Evolutionary conservation across 1,140 invertebrate species (phyloP), one percentile per base, ranked within the genome.

Genomic region (Phenacoccus solenopsis): DNA sequence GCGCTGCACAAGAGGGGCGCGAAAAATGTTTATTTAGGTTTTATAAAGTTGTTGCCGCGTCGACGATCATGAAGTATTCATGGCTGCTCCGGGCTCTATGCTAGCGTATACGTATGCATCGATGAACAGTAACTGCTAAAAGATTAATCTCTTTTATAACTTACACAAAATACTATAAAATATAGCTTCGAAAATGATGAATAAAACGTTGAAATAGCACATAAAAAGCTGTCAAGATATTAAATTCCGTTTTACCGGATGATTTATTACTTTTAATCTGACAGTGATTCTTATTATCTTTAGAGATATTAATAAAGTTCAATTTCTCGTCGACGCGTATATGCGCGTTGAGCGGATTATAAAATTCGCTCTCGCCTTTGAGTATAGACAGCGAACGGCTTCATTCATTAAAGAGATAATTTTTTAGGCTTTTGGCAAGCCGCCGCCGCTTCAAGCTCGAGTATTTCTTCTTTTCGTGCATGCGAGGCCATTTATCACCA

Each of bases 211-310:
- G 59, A 16, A 64, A 64, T 25, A 64, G 25, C 25, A 64, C 59
- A 64, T 64, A 64, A 64, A 64, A 64, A 25, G 59, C 59, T 27
- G 59, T 64, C 59, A 64, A 64, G 59, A 64, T 64, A 64, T 64
- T 64, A 64, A 64, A 64, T 64, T 64, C 59, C 59, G 16, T 24
- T 64, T 64, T 64, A 27, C 22, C n/a, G n/a, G 59, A 64, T 64
- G 59, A 64, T 64, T 64, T 64, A 64, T 64, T 25, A 64, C 59
- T 24, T 64, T 64, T 64, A 64, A 64, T 64, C 59, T 64, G 59
- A 64, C 59, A 64, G 59, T 64, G 59, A 64, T 64, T 64, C 59
- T 64, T 64, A 64, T 64, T 64, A 64, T 64, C 59, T 64, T 64
- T 64, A 20, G 25, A 64, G 59, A 64, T 64, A 64, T 64, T 64